phyloP scores from a whole-genome alignment of 1,140 invertebrate genomes.

The Bombus turneri region DNA sequence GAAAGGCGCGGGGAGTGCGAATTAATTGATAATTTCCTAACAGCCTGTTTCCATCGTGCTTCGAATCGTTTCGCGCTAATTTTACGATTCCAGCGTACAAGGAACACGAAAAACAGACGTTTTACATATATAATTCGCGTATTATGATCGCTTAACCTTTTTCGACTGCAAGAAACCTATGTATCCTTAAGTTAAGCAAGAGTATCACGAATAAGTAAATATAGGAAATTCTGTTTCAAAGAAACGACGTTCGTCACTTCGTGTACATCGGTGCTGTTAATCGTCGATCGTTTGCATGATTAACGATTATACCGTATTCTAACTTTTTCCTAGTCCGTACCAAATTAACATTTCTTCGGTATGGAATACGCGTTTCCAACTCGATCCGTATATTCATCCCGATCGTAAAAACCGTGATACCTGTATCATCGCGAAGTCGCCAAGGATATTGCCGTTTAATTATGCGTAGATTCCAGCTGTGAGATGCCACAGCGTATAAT shows the following conservation, averaged over 20 bases:
- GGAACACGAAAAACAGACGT: background rate
- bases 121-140: background rate
- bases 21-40: constrained; percentile 49
- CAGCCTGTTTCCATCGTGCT: background rate
- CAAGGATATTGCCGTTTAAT: constrained; percentile 25
- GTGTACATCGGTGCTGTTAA: background rate
- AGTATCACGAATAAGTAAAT: background rate
- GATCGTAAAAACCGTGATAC: background rate
- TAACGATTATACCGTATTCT: background rate
- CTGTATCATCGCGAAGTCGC: background rate
- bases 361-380: too few relatives aligned
- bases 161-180: too few relatives aligned
- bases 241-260: too few relatives aligned
- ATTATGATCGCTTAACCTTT: too few relatives aligned
- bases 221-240: background rate
- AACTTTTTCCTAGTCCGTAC: background rate
- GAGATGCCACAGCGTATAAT: background rate
- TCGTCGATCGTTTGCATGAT: background rate
- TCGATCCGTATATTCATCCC: background rate
- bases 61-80: constrained; percentile 6
- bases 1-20: constrained; percentile 19
- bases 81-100: background rate
- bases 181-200: too few relatives aligned
- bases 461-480: background rate
- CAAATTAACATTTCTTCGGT: too few relatives aligned